Base-by-base conservation (phyloP, 2,113 vertebrate genomes). In the Sarotherodon lohbergeri region DNA sequence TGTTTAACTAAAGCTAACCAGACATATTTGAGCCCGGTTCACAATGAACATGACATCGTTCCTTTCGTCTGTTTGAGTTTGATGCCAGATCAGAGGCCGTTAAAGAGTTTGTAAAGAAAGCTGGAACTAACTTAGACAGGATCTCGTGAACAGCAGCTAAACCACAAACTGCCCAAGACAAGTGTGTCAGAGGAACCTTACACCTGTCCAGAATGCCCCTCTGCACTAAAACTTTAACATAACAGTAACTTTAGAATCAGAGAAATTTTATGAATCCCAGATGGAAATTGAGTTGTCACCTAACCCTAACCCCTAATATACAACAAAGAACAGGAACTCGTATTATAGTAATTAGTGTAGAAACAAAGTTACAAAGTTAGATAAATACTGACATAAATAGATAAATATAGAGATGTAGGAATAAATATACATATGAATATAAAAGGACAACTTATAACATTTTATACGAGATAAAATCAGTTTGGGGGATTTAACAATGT, bases 121-220 rank as follows among this genome's bases (percentile, higher is more conserved):
- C 63, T 39, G 22, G 12, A 71, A 3, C 13, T 0, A 43, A 11
- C 14, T 1, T 29, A 24, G 43, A n/a, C 7, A 8, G 50, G 17
- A 17, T 52, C 50, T 16, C 17, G 4, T 10, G 52, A 78, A 1
- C 24, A 19, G 43, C 71, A 76, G 43, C 43, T 76, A 7, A 48
- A 76, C 22, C 71, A 29, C 14, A 76, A 27, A 12, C 14, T 73
- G 9, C 36, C 36, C 14, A 9, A 41, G 17, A 68, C 63, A 14
- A 4, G n/a, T 9, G 13, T 73, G 66, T 46, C 7, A 46, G 13
- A 73, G 13, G 22, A 76, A 7, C 6, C 46, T 50, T 48, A 78
- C 46, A n/a, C 43, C 39, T 76, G 24, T 0, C 8, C 71, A 50
- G 1, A 78, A 13, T 12, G 43, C 43, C 9, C 24, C 9, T 0